These are phyloP conservation scores for Dendronephthya gigantea DNA, from an alignment of 64 coral and sea anemone species.

Conservation along the genomic window DNA sequence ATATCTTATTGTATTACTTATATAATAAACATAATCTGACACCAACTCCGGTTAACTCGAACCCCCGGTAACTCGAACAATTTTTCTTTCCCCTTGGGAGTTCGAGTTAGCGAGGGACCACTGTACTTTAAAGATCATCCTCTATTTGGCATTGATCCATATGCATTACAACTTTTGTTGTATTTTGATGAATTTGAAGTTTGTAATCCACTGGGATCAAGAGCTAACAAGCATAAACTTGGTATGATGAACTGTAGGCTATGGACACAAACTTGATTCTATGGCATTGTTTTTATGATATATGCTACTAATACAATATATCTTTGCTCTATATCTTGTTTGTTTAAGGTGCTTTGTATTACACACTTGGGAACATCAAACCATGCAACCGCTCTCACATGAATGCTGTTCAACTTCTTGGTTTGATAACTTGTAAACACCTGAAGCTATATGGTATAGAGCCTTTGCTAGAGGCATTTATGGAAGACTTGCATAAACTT, in stretches of 20 bases:
- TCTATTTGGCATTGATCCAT: not conserved
- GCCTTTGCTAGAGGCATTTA: not conserved
- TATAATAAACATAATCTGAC: no score
- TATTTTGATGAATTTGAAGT: slow-evolving; percentile 16
- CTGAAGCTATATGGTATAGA: slow-evolving; percentile 12
- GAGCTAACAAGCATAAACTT: not conserved
- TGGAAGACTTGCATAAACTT: slow-evolving; percentile 10
- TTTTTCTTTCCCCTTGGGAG: no score
- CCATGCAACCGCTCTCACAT: slow-evolving; percentile 12
- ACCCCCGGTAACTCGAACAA: no score
- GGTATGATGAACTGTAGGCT: not conserved
- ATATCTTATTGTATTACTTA: no score
- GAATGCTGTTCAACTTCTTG: slow-evolving; percentile 13
- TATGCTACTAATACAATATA: not conserved
- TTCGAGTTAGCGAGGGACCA: no score
- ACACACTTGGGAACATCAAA: slow-evolving; percentile 13
- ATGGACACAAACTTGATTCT: no score
- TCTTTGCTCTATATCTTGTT: not conserved
- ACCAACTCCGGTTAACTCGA: no score
- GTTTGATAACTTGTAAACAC: slow-evolving; percentile 1
- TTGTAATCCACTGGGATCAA: slow-evolving; percentile 6
- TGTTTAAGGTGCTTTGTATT: slow-evolving; percentile 14
- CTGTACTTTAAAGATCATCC: slow-evolving; percentile 5
- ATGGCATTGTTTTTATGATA: not conserved
- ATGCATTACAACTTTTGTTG: slow-evolving; percentile 11